Conservation (phyloP, 1,140 invertebrate species). For the Euborellia annulipes region DNA sequence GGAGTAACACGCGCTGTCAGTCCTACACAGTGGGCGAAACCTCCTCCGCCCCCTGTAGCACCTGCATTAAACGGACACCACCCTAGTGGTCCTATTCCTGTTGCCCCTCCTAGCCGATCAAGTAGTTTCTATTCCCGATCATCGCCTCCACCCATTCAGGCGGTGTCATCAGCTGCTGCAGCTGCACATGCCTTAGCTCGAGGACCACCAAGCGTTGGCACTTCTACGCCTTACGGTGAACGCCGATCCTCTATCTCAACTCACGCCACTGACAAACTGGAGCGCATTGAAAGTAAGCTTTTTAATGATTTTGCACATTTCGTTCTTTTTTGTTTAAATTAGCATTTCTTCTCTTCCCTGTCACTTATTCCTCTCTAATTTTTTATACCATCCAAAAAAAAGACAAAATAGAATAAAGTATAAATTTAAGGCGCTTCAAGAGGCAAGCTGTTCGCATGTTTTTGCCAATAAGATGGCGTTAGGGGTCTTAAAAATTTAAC, state of each 20-base stretch:
- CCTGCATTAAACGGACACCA: slow-evolving; percentile 15
- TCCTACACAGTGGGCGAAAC: slow-evolving; percentile 31
- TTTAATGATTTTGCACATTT: slow-evolving; percentile 4
- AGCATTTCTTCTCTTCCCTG: slow-evolving; percentile 1
- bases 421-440: no score
- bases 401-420: no score
- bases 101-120: slow-evolving; percentile 17
- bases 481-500: no score
- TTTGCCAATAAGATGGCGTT: no score
- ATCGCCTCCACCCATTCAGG: slow-evolving; percentile 54
- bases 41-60: slow-evolving; percentile 45
- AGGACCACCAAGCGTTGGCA: no score
- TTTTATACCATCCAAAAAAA: no score
- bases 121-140: slow-evolving; percentile 29
- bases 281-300: slow-evolving; percentile 47
- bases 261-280: slow-evolving; percentile 53
- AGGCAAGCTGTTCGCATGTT: no score
- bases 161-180: slow-evolving; percentile 17
- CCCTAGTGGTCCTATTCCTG: slow-evolving; percentile 3
- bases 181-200: neutral
- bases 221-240: slow-evolving; percentile 41
- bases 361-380: no score
- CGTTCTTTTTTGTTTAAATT: slow-evolving; percentile 1
- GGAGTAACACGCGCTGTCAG: neutral
- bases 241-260: slow-evolving; percentile 56